Evolutionary conservation across 1,140 invertebrate genomes (phyloP), one percentile per base, ranked within the genome.

Genomic region (Ruditapes philippinarum): DNA sequence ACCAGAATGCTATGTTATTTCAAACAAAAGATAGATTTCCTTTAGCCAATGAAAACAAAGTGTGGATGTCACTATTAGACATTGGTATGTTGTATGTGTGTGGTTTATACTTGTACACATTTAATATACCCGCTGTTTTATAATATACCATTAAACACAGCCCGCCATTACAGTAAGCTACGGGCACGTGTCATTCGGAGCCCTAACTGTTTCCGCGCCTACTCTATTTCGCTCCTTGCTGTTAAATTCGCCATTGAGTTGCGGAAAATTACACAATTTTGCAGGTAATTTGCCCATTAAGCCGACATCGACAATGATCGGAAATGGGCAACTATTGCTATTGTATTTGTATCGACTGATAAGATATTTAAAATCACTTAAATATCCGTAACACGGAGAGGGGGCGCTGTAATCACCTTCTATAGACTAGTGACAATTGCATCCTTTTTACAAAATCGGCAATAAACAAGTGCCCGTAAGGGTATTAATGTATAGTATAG

Each of bases 351-450:
- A 70, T 70, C 22, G 65, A 70, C 38, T 14, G 65, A 38, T 38
- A 70, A 28, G 65, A 38, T 38, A 40, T 70, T 40, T 70, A 70
- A 70, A 70, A 70, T 70, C 65, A 70, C 65, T 70, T 70, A 70
- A 70, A 70, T 70, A 25, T 36, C 65, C 65, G 65, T 70, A 70
- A 70, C 65, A 70, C 65, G 65, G 65, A 70, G 14, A 38, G 65
- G 31, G 65, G 65, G 22, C 65, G 1, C 0, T 9, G 65, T 70
- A 70, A 70, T 70, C 65, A 38, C 65, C 28, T 40, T n/a, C 11
- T 9, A n/a, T 9, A 31, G 28, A 4, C 33, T 12, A 33, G 65
- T 40, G 65, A 70, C 65, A 70, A 70, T 70, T 19, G 65, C 65
- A 70, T 70, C 14, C 33, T 19, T 70, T 70, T 36, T 70, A 12